A percentile compares a stretch with the other conserved stretches of the same genome.
These are phyloP conservation scores for Chrysodeixis includens DNA, from an alignment of 2,888 invertebrate genomes.

Conservation along the genomic window DNA sequence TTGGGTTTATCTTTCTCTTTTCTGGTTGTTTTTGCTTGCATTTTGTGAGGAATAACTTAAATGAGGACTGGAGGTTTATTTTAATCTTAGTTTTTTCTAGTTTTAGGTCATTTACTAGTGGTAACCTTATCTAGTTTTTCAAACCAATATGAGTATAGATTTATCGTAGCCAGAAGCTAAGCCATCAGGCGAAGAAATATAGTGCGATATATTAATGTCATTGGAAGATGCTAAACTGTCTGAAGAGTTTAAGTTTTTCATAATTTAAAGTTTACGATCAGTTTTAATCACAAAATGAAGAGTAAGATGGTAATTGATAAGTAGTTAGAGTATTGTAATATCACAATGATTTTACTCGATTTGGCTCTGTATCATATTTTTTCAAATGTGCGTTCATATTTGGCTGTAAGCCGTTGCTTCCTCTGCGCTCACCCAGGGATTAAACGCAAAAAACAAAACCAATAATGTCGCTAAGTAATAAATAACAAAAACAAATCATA, in stretches of 20 bases:
- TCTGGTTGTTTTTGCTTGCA: background rate
- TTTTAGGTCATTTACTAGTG: background rate
- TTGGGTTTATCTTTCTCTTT: conserved; percentile 9
- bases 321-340: background rate
- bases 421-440: background rate
- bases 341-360: background rate
- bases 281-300: background rate
- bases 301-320: background rate
- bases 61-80: background rate
- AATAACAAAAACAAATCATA: conserved; percentile 27
- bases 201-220: background rate
- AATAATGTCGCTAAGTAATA: conserved; percentile 25
- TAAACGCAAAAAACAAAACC: conserved; percentile 10
- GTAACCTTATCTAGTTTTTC: background rate
- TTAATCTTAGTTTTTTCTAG: background rate
- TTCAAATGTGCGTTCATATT: background rate
- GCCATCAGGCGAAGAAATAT: background rate
- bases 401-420: background rate
- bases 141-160: background rate
- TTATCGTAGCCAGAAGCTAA: background rate
- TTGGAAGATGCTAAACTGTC: background rate
- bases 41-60: conserved; percentile 8
- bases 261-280: background rate
- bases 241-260: background rate
- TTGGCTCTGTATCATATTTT: background rate